Evolutionary conservation across 2,113 vertebrate species (phyloP).

Genomic region (Engraulis encrasicolus): DNA sequence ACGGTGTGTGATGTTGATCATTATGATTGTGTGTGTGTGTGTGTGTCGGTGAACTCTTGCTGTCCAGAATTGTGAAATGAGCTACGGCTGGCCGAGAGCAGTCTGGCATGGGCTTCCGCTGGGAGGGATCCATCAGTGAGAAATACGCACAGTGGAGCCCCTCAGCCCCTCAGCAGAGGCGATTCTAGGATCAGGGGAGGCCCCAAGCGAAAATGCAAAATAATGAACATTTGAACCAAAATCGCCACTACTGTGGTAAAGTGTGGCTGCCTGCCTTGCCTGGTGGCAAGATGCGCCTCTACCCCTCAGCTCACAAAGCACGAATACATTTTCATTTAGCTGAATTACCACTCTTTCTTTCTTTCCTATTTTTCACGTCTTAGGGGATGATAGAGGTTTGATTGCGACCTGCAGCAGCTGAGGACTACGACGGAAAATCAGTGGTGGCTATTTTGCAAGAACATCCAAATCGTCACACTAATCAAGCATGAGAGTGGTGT

Average conservation of each 20-base stretch:
- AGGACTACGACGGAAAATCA: background rate
- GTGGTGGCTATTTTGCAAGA: background rate
- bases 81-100: background rate
- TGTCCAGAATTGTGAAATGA: background rate
- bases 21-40: too few relatives aligned
- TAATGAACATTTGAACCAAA: too few relatives aligned
- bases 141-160: conserved; percentile 35
- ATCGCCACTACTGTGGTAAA: too few relatives aligned
- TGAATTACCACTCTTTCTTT: background rate
- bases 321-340: conserved; percentile 41
- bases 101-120: conserved; percentile 22
- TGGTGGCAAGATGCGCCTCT: too few relatives aligned
- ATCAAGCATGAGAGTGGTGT: background rate
- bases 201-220: too few relatives aligned
- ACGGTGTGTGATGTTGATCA: too few relatives aligned
- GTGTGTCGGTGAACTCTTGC: conserved; percentile 14
- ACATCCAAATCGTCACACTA: background rate
- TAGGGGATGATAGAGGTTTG: background rate
- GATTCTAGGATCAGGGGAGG: too few relatives aligned
- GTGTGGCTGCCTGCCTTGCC: too few relatives aligned
- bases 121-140: conserved; percentile 31
- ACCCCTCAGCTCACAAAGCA: background rate
- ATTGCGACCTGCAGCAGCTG: background rate
- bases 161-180: too few relatives aligned
- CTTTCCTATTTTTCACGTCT: background rate